phyloP scores from a whole-genome alignment of 2,113 vertebrate species.

The Sinocyclocheilus maitianheensis region DNA sequence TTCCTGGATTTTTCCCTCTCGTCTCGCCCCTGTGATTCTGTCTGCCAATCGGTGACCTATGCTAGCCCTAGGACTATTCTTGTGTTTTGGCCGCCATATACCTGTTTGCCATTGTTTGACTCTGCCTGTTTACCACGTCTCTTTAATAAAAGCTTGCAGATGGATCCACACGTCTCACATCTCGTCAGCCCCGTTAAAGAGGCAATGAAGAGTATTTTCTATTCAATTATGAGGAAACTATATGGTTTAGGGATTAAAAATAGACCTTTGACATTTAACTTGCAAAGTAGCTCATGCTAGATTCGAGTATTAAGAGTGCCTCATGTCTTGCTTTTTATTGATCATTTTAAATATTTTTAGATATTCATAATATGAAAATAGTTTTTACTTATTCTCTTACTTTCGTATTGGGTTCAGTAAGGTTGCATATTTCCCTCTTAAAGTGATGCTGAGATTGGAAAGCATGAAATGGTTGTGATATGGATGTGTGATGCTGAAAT shows the following conservation, averaged over 20 bases:
- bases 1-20: too few relatives aligned
- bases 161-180: too few relatives aligned
- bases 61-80: too few relatives aligned
- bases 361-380: background rate
- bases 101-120: too few relatives aligned
- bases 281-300: background rate
- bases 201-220: background rate
- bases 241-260: background rate
- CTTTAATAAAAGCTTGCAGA: too few relatives aligned
- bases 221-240: background rate
- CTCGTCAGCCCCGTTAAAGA: background rate
- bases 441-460: conserved; percentile 16
- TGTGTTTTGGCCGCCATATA: too few relatives aligned
- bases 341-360: background rate
- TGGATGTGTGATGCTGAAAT: conserved; percentile 46
- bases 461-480: conserved; percentile 47
- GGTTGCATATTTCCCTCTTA: background rate
- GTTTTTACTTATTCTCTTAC: background rate
- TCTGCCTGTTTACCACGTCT: too few relatives aligned
- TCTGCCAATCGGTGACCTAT: too few relatives aligned
- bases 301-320: background rate
- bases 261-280: background rate
- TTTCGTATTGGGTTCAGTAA: background rate
- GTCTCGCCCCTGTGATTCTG: too few relatives aligned
- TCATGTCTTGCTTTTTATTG: background rate